These are phyloP conservation scores for Branchipolynoe longqiensis DNA, from an alignment of 2,888 invertebrate species.

Conservation along the genomic window DNA sequence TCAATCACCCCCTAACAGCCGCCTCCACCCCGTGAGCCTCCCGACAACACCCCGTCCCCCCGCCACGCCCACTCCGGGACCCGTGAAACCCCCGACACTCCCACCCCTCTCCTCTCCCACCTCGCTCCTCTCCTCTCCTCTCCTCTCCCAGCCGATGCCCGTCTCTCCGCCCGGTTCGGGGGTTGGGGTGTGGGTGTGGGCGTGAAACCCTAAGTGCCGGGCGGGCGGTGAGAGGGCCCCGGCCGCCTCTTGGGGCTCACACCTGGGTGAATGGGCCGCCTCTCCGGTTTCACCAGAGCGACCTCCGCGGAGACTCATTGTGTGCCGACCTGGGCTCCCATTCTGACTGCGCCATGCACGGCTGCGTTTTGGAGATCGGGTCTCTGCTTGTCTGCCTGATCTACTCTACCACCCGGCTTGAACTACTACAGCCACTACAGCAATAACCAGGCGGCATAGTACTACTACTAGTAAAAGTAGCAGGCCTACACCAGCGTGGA, in stretches of 20 bases:
- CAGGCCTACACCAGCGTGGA: no score
- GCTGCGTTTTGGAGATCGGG: constrained; percentile 12
- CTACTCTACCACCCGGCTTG: no score
- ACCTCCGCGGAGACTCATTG: neutral
- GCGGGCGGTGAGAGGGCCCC: neutral
- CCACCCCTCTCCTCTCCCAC: neutral
- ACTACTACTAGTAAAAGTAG: no score
- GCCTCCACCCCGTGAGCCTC: neutral
- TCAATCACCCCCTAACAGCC: neutral
- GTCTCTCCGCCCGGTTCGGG: neutral
- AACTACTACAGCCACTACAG: no score
- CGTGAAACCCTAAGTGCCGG: neutral
- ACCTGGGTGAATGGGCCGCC: neutral
- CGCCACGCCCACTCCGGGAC: neutral
- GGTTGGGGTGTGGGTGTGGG: no score
- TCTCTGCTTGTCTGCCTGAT: neutral
- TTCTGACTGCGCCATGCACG: neutral
- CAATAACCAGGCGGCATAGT: no score
- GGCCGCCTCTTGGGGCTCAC: neutral
- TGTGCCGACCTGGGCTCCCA: no score
- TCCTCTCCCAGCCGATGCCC: neutral
- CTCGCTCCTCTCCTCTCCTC: no score
- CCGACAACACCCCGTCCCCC: neutral
- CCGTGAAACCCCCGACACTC: no score
- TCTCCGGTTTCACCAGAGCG: constrained; percentile 13